These are phyloP conservation scores for Leucoma salicis DNA, from an alignment of 2,888 invertebrate genomes.

Conservation along the genomic window DNA sequence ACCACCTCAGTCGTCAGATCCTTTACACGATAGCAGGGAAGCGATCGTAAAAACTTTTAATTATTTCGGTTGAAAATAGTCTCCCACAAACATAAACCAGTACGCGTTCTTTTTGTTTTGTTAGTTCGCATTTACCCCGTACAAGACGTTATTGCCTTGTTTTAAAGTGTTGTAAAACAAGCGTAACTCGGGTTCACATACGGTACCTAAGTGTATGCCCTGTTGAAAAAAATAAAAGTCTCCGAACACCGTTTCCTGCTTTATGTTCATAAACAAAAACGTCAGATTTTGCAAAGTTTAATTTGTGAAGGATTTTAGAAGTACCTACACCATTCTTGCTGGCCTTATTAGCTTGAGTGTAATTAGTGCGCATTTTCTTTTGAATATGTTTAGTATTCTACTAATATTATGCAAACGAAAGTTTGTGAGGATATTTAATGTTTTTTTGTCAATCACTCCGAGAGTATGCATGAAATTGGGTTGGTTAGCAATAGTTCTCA, in stretches of 20 bases:
- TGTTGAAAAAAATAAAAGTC: constrained; percentile 59
- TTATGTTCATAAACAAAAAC: constrained; percentile 33
- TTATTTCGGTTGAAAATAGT: constrained; percentile 69
- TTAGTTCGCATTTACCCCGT: constrained; percentile 43
- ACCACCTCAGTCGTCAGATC: constrained; percentile 47
- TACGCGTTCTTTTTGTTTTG: constrained; percentile 66
- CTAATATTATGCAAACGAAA: too few species aligned
- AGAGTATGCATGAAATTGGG: too few species aligned
- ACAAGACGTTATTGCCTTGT: constrained; percentile 71
- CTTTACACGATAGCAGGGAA: constrained; percentile 58
- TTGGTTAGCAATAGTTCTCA: too few species aligned
- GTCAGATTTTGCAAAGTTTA: constrained; percentile 12
- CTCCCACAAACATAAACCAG: constrained; percentile 68
- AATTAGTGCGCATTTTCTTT: background rate
- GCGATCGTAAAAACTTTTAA: constrained; percentile 77
- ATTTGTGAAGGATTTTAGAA: constrained; percentile 5
- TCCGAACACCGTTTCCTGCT: constrained; percentile 36
- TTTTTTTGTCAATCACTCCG: too few species aligned
- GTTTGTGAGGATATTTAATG: too few species aligned
- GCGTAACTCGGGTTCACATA: constrained; percentile 52
- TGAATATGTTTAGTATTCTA: too few species aligned
- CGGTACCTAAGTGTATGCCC: constrained; percentile 43
- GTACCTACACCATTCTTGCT: background rate
- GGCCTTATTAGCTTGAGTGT: background rate
- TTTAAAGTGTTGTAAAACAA: constrained; percentile 80